These are phyloP conservation scores for Gopherus evgoodei DNA, from an alignment of 2,113 vertebrate species.

Conservation along the genomic window DNA sequence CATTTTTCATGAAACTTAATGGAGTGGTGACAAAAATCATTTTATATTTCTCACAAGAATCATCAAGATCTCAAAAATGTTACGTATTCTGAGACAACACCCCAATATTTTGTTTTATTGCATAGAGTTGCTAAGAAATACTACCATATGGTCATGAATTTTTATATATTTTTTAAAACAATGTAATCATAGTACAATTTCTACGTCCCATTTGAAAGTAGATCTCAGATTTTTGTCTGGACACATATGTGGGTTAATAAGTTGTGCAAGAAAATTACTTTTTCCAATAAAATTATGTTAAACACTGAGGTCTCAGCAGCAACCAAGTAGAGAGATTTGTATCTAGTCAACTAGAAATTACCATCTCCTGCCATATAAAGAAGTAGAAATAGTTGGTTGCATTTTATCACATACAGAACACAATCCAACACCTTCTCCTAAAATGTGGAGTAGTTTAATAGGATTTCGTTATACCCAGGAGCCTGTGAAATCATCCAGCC, in stretches of 20 bases:
- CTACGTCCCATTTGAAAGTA: neutral
- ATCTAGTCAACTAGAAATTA: neutral
- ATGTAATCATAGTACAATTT: neutral
- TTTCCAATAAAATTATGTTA: neutral
- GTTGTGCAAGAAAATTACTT: neutral
- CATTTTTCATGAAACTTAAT: neutral
- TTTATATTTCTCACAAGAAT: neutral
- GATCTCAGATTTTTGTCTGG: neutral
- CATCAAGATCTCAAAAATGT: neutral
- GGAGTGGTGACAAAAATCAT: neutral
- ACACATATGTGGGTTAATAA: neutral
- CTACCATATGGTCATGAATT: neutral
- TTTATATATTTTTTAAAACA: neutral
- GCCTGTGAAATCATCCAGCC: neutral
- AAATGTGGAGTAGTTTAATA: neutral
- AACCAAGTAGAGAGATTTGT: neutral
- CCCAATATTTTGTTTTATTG: neutral
- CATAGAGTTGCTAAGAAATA: neutral
- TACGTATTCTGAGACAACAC: neutral
- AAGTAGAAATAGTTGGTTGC: neutral
- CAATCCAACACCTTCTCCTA: neutral
- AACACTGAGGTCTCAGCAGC: neutral
- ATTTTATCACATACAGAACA: constrained; percentile 32
- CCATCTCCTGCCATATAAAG: neutral
- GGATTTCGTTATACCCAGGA: neutral